Percentiles rank a stretch among this genome's conserved stretches.
Evolutionary conservation across 2,797 vertebrate genomes (phyloP).

Genomic region (Prionace glauca): DNA sequence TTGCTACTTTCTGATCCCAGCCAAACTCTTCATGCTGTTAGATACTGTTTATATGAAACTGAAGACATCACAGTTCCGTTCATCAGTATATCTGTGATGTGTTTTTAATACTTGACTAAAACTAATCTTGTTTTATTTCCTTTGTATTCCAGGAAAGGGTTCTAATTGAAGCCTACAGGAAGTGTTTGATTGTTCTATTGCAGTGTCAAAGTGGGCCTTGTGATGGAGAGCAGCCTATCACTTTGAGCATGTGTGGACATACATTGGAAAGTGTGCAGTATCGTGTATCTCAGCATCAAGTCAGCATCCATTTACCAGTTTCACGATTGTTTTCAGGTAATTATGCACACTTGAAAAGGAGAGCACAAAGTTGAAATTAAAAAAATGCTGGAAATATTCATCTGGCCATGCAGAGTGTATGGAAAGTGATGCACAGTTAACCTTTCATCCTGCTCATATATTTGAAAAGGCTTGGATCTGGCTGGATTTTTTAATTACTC

Average conservation of each 20-base stretch:
- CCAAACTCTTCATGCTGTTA: background rate
- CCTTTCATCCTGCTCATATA: background rate
- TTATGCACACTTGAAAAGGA: no score
- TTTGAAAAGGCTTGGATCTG: background rate
- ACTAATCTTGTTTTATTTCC: background rate
- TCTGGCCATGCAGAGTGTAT: background rate
- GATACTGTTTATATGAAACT: background rate
- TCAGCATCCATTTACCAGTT: conserved; percentile 91
- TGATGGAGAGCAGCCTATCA: conserved; percentile 87
- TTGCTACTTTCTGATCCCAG: background rate
- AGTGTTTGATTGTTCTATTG: conserved; percentile 74
- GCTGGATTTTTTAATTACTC: background rate
- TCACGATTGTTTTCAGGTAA: conserved; percentile 89
- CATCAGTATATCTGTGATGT: background rate
- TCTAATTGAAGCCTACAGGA: conserved; percentile 85
- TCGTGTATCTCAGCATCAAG: conserved; percentile 92
- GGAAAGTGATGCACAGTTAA: background rate
- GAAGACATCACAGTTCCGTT: background rate
- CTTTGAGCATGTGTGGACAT: conserved; percentile 81
- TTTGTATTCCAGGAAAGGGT: conserved; percentile 72
- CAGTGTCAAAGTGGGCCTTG: conserved; percentile 81
- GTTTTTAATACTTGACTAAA: background rate
- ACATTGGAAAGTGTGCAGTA: conserved; percentile 88
- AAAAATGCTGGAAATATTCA: background rate
- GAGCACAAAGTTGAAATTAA: background rate